Evolutionary conservation across 2,797 vertebrate species (phyloP).

Genomic region (Pyrocephalus nanus): DNA sequence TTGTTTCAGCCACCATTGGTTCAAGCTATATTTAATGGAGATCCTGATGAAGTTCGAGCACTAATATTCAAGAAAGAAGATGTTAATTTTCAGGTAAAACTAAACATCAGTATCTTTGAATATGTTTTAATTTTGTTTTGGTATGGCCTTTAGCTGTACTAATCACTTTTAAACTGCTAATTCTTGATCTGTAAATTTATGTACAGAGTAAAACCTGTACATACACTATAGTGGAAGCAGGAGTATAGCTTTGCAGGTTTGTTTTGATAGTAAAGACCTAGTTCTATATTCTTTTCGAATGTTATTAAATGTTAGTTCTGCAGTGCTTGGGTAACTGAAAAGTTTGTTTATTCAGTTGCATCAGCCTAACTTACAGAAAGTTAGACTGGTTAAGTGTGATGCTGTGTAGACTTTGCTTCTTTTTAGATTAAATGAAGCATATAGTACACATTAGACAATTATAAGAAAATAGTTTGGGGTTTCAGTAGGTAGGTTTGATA

Average conservation of each 20-base stretch:
- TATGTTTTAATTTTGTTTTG: not conserved
- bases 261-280: not conserved
- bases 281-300: not conserved
- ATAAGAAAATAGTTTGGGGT: not conserved
- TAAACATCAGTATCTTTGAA: not conserved
- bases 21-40: slow-evolving; percentile 99
- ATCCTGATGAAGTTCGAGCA: slow-evolving; percentile 96
- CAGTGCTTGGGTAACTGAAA: not conserved
- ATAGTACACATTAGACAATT: not conserved
- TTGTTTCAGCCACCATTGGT: slow-evolving; percentile 92
- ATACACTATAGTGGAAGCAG: not conserved
- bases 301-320: not conserved
- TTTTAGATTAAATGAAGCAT: not conserved
- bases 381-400: not conserved
- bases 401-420: not conserved
- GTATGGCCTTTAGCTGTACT: not conserved
- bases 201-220: not conserved
- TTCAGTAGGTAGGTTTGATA: not conserved
- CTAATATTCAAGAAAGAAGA: slow-evolving; percentile 99
- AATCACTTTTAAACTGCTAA: not conserved
- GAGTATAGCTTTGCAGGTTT: not conserved
- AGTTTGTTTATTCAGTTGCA: not conserved
- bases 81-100: slow-evolving; percentile 96
- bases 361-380: not conserved
- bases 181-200: not conserved